phyloP scores from a whole-genome alignment of 2,113 vertebrate genomes.

The Megaceryle maxima region DNA sequence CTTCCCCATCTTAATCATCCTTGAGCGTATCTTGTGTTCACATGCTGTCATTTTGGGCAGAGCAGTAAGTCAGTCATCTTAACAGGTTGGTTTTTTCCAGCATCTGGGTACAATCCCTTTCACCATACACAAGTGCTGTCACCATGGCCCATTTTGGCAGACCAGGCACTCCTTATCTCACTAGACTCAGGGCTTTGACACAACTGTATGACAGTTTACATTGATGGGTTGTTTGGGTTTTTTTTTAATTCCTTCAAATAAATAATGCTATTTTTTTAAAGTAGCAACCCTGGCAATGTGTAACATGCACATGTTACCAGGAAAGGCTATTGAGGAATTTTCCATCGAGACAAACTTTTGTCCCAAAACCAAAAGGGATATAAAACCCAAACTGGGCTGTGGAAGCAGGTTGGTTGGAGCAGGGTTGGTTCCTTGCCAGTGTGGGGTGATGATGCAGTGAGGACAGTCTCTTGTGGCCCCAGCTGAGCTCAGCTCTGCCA shows the following conservation, averaged over 20 bases:
- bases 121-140: background rate
- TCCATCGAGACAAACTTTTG: background rate
- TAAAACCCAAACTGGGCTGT: background rate
- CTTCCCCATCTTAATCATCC: slow-evolving; percentile 56
- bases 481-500: background rate
- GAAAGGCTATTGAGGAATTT: background rate
- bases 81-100: slow-evolving; percentile 47
- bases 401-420: background rate
- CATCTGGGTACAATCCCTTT: background rate
- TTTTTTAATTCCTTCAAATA: background rate
- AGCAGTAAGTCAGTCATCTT: slow-evolving; percentile 28
- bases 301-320: background rate
- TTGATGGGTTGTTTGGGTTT: background rate
- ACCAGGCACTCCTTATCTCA: background rate
- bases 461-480: background rate
- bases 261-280: background rate
- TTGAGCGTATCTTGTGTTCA: slow-evolving; percentile 4
- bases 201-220: background rate
- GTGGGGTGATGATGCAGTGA: background rate
- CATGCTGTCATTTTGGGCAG: slow-evolving; percentile 21
- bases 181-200: background rate
- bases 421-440: background rate
- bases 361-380: background rate
- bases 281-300: background rate
- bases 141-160: background rate